Conservation (phyloP, 2,797 vertebrate species). For the Eulemur coronatus region DNA sequence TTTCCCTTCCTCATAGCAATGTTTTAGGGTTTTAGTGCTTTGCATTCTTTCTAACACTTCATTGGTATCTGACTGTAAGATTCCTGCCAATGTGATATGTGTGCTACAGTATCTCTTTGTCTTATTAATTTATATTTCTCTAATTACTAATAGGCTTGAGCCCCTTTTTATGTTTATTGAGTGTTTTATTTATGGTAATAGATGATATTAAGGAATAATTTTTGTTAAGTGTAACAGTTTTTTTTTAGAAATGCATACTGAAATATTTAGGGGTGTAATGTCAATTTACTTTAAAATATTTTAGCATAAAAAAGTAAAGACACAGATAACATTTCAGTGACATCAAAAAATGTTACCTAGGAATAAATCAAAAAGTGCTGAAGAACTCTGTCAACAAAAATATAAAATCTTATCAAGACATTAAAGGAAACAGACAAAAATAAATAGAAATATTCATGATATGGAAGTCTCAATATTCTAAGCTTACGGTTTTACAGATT, state of each 20-base stretch:
- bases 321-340: background rate
- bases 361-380: background rate
- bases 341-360: background rate
- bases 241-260: background rate
- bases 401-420: background rate
- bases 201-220: background rate
- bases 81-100: background rate
- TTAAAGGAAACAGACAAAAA: background rate
- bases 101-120: background rate
- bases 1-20: background rate
- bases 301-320: background rate
- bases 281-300: constrained; percentile 15
- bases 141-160: background rate
- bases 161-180: background rate
- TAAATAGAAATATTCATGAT: background rate
- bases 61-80: background rate
- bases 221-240: background rate
- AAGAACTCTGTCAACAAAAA: background rate
- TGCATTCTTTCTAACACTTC: background rate
- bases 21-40: background rate
- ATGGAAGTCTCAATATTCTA: background rate
- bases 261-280: background rate
- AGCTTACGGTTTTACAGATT: background rate
- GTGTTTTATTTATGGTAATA: background rate
- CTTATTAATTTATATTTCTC: background rate